Evolutionary conservation across 2,888 invertebrate species (phyloP).

Genomic region (Scrobipalpa atriplicella): DNA sequence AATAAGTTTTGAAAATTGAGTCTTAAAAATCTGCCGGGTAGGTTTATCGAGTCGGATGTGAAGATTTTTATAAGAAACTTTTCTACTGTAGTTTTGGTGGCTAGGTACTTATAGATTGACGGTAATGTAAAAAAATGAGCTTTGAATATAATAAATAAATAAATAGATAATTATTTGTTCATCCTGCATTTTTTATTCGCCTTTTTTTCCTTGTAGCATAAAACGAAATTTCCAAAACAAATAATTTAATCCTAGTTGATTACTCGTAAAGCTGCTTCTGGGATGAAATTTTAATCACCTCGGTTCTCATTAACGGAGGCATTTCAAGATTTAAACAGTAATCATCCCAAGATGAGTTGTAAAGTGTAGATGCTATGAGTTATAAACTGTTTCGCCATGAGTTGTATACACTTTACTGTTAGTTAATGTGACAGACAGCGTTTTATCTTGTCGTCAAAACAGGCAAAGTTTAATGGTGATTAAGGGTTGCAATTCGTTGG

Average conservation of each 20-base stretch:
- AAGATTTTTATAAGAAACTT: too few relatives aligned
- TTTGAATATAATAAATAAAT: too few relatives aligned
- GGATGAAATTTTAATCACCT: conserved; percentile 41
- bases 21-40: too few relatives aligned
- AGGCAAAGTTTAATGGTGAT: conserved; percentile 56
- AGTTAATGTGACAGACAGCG: conserved; percentile 43
- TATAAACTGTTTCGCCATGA: conserved; percentile 40
- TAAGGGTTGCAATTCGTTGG: conserved; percentile 39
- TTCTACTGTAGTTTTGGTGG: too few relatives aligned
- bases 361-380: conserved; percentile 45
- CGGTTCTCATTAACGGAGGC: conserved; percentile 39
- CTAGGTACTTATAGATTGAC: too few relatives aligned
- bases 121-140: too few relatives aligned
- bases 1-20: too few relatives aligned
- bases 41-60: too few relatives aligned
- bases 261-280: conserved; percentile 25
- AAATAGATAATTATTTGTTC: not conserved
- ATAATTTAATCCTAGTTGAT: conserved; percentile 26
- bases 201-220: not conserved
- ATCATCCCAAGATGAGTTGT: conserved; percentile 47
- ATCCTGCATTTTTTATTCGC: not conserved
- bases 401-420: conserved; percentile 44
- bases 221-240: conserved; percentile 24
- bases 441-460: conserved; percentile 57
- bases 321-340: conserved; percentile 41